phyloP scores from a whole-genome alignment of 1,140 invertebrate genomes.

The Diorhabda elongata region DNA sequence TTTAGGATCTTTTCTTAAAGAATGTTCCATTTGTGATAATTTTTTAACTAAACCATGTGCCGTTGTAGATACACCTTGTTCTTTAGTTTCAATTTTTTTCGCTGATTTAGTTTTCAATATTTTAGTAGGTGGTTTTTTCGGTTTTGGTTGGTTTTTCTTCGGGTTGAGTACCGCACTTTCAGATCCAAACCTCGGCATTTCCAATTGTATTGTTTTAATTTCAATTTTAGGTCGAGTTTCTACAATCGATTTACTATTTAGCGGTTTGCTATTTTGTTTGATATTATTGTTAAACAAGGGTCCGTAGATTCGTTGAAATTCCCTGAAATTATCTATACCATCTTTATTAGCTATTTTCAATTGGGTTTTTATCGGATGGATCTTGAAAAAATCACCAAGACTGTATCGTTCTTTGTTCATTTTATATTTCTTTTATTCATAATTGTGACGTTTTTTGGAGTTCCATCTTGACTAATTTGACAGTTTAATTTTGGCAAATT shows the following conservation, averaged over 20 bases:
- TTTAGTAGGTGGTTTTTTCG: background rate
- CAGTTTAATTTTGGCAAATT: conserved; percentile 9
- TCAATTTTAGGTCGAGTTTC: background rate
- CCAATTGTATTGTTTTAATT: conserved; percentile 13
- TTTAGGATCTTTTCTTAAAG: background rate
- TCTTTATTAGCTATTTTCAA: background rate
- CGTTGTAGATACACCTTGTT: background rate
- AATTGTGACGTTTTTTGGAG: background rate
- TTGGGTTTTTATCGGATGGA: conserved; percentile 7
- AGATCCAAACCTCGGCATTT: conserved; percentile 9
- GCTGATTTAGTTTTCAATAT: background rate
- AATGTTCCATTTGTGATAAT: background rate
- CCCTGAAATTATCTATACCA: conserved; percentile 9
- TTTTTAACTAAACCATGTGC: conserved; percentile 6
- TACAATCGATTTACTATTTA: background rate
- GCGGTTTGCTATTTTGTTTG: background rate
- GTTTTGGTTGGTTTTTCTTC: background rate
- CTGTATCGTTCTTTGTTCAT: conserved; percentile 2
- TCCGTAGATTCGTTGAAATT: conserved; percentile 14
- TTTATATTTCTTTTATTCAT: background rate
- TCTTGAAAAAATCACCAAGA: conserved; percentile 2
- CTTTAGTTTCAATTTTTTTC: background rate
- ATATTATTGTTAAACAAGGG: background rate
- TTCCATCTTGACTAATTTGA: conserved; percentile 9
- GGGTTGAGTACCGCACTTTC: conserved; percentile 10